These are phyloP conservation scores for Trichosurus vulpecula DNA, from an alignment of 2,797 vertebrate genomes.

Conservation along the genomic window DNA sequence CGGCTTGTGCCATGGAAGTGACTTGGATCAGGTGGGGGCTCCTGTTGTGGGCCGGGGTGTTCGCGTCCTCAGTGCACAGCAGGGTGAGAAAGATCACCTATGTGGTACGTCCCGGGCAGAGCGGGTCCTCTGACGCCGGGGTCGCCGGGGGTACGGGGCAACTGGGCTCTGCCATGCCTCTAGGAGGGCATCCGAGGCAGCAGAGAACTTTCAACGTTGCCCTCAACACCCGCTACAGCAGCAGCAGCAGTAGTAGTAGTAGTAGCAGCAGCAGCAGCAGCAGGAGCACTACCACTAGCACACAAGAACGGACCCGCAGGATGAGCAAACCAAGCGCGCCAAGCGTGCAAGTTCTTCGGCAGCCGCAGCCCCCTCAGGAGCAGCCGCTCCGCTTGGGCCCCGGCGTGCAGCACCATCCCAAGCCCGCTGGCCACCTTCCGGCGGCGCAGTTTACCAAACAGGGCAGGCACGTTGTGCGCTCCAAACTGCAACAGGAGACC, in stretches of 20 bases:
- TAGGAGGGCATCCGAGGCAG: conserved; percentile 80
- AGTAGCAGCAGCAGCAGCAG: conserved; percentile 56
- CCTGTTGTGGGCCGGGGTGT: conserved; percentile 83
- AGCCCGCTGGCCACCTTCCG: conserved; percentile 75
- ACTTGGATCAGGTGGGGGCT: conserved; percentile 87
- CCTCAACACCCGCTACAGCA: conserved; percentile 83
- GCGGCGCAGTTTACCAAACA: conserved; percentile 73
- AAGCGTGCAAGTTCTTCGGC: conserved; percentile 77
- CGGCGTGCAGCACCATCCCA: conserved; percentile 74
- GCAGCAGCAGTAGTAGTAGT: conserved; percentile 69
- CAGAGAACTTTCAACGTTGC: conserved; percentile 88
- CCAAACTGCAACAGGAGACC: conserved; percentile 67
- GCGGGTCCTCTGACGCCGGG: conserved; percentile 71
- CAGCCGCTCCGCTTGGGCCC: conserved; percentile 78
- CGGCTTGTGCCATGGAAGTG: conserved; percentile 84
- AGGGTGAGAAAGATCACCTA: conserved; percentile 89
- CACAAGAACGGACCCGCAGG: conserved; percentile 90
- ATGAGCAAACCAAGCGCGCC: conserved; percentile 83
- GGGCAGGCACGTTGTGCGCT: conserved; percentile 73
- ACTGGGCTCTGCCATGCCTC: conserved; percentile 84
- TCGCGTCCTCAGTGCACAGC: conserved; percentile 82
- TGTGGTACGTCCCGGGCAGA: conserved; percentile 89
- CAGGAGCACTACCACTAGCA: conserved; percentile 69
- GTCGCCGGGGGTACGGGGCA: conserved; percentile 79
- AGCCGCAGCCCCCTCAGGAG: conserved; percentile 67